Evolutionary conservation across 2,797 vertebrate genomes (phyloP).

Genomic region (Acrossocheilus wenchowensis): DNA sequence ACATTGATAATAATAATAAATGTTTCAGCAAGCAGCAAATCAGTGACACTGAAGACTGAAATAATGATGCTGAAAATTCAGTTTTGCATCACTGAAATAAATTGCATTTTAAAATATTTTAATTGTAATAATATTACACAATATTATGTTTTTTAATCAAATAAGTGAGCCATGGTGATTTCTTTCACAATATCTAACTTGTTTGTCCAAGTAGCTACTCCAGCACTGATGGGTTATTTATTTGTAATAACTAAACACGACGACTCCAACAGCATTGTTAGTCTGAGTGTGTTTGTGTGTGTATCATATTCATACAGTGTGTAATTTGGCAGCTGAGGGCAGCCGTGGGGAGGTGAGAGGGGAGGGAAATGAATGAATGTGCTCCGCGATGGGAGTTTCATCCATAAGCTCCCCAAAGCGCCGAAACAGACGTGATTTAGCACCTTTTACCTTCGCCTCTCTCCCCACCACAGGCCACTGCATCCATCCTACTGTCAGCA

Average conservation of each 20-base stretch:
- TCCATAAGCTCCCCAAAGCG: constrained; percentile 61
- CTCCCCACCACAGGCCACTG: constrained; percentile 45
- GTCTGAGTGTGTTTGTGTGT: constrained; percentile 11
- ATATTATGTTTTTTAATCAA: neutral
- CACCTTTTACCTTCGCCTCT: constrained; percentile 60
- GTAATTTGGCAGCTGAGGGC: constrained; percentile 1
- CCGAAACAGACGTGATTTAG: constrained; percentile 66
- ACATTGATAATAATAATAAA: neutral
- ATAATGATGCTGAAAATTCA: neutral
- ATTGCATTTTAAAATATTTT: neutral
- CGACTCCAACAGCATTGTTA: neutral
- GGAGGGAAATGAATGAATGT: constrained; percentile 56
- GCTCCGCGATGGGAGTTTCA: constrained; percentile 51
- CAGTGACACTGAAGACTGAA: neutral
- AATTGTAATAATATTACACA: neutral
- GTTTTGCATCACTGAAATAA: neutral
- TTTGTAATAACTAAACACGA: constrained; percentile 23
- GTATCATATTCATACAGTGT: constrained; percentile 23
- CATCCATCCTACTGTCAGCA: constrained; percentile 63
- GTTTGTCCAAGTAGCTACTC: neutral
- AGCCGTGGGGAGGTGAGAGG: constrained; percentile 21
- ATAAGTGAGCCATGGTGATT: neutral
- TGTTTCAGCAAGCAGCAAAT: neutral
- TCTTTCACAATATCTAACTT: neutral
- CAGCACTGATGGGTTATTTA: constrained; percentile 11